Conservation (phyloP, 2,888 invertebrate species). For the Hypolimnas misippus region DNA sequence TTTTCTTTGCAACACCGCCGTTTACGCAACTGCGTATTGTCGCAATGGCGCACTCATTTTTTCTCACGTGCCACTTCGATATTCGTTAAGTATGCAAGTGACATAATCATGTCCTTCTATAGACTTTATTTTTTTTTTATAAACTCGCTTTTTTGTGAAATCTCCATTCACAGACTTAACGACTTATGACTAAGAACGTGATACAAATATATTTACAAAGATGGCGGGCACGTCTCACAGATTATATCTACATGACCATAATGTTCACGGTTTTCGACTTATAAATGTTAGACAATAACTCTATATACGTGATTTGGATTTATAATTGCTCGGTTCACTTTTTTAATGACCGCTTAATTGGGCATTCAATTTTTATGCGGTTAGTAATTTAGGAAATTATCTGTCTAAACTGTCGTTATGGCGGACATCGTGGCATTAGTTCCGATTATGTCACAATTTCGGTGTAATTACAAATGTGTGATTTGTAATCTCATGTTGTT, state of each 20-base stretch:
- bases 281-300: constrained; percentile 73
- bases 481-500: constrained; percentile 4
- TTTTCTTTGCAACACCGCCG: constrained; percentile 27
- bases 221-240: constrained; percentile 61
- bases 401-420: constrained; percentile 20
- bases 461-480: neutral
- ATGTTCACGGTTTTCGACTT: constrained; percentile 61
- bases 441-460: neutral
- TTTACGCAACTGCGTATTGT: constrained; percentile 40
- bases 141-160: constrained; percentile 61
- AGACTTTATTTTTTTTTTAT: constrained; percentile 59
- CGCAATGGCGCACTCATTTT: constrained; percentile 47
- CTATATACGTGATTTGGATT: constrained; percentile 74
- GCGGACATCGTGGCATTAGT: constrained; percentile 15
- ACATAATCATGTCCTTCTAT: constrained; percentile 63
- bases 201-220: constrained; percentile 70
- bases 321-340: constrained; percentile 58
- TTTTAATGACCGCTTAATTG: constrained; percentile 56
- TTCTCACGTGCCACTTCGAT: constrained; percentile 70
- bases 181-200: constrained; percentile 78
- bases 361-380: constrained; percentile 42
- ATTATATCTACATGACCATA: constrained; percentile 74
- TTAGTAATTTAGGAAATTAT: constrained; percentile 27
- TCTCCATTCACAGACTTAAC: constrained; percentile 64
- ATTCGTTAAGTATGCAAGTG: constrained; percentile 55